These are phyloP conservation scores for Henricia sp. DNA, from an alignment of 53 echinoderm and acorn worm species.

Conservation along the genomic window DNA sequence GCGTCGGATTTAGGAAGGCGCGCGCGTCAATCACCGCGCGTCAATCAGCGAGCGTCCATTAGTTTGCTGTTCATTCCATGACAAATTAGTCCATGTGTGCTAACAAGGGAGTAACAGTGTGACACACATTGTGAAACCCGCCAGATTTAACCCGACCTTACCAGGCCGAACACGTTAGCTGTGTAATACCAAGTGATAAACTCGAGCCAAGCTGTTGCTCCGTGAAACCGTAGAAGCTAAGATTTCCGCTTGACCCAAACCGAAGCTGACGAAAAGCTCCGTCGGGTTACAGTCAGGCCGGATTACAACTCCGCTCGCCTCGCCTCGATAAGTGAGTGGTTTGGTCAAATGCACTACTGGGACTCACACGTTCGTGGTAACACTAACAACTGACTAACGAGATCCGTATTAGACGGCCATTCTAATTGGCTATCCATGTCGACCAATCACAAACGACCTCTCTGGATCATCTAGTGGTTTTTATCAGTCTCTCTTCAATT, in stretches of 20 bases:
- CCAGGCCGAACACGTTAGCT: background rate
- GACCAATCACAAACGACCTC: conserved; percentile 52
- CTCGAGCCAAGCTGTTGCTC: conserved; percentile 39
- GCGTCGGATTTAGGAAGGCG: conserved; percentile 2
- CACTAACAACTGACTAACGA: conserved; percentile 63
- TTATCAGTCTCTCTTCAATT: background rate
- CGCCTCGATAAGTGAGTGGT: conserved; percentile 57
- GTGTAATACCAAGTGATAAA: background rate
- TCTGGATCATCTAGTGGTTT: conserved; percentile 30
- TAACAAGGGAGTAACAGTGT: conserved; percentile 42
- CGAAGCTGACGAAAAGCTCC: conserved; percentile 56
- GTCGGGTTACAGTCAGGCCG: conserved; percentile 46
- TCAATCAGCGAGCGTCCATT: conserved; percentile 72
- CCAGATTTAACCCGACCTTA: background rate
- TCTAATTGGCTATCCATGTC: conserved; percentile 58
- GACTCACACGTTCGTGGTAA: conserved; percentile 16
- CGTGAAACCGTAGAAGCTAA: conserved; percentile 55
- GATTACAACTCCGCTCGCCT: conserved; percentile 42
- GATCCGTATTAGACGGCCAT: conserved; percentile 51
- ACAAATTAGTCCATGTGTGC: conserved; percentile 72
- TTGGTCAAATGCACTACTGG: conserved; percentile 21
- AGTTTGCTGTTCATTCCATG: conserved; percentile 56
- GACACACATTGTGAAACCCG: conserved; percentile 48
- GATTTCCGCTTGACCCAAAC: conserved; percentile 61
- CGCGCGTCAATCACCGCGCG: conserved; percentile 59